Conservation (phyloP, 2,797 vertebrate species). For the Notamacropus eugenii region DNA sequence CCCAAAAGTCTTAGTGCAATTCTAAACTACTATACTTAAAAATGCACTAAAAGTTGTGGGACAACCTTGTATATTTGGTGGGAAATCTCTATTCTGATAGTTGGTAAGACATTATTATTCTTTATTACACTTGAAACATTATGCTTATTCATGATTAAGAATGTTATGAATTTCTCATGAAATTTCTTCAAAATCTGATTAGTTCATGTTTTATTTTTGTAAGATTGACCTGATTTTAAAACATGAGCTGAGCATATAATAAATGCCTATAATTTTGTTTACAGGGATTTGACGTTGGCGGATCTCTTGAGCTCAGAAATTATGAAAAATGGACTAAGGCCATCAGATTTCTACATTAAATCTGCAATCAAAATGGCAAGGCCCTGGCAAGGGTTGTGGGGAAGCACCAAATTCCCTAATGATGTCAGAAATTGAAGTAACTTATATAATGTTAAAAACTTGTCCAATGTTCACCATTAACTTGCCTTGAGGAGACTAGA, state of each 20-base stretch:
- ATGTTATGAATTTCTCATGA: no score
- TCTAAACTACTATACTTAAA: neutral
- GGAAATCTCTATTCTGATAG: neutral
- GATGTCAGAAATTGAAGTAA: neutral
- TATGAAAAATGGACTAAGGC: neutral
- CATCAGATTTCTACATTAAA: neutral
- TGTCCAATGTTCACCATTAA: no score
- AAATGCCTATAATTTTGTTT: neutral
- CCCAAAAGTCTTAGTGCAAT: neutral
- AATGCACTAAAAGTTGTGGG: neutral
- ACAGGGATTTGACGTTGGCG: neutral
- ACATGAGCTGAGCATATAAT: neutral
- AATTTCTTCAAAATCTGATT: no score
- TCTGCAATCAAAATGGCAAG: neutral
- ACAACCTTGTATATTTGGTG: neutral
- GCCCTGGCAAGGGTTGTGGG: accelerated
- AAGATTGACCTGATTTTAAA: neutral
- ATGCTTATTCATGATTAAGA: no score
- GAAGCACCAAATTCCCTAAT: neutral
- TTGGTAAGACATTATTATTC: neutral
- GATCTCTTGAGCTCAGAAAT: neutral
- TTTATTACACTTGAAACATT: neutral
- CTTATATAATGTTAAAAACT: neutral
- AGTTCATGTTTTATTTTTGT: neutral
- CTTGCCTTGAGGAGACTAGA: neutral